phyloP scores from a whole-genome alignment of 2,888 invertebrate species.

The Eugnorisma glareosa region DNA sequence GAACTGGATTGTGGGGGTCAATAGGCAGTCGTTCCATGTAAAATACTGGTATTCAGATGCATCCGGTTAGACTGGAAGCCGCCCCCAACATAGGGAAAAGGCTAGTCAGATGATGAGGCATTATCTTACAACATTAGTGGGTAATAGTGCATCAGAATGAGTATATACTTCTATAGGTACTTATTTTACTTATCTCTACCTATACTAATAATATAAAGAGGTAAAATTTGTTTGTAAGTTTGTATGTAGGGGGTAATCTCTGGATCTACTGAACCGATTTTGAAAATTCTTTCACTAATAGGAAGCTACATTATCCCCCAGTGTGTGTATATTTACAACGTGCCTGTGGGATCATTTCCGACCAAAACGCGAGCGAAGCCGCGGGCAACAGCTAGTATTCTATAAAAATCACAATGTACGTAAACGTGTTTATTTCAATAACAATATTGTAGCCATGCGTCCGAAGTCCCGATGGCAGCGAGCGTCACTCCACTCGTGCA shows the following conservation, averaged over 20 bases:
- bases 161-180: too few relatives aligned
- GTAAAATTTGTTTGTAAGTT: too few relatives aligned
- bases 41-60: not conserved
- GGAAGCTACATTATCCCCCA: too few relatives aligned
- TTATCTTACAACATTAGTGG: not conserved
- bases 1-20: not conserved
- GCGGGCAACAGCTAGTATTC: too few relatives aligned
- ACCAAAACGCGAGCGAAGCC: too few relatives aligned
- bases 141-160: not conserved
- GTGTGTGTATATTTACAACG: too few relatives aligned
- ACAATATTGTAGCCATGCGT: conserved; percentile 47
- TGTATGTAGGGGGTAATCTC: too few relatives aligned
- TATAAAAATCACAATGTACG: not conserved
- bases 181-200: too few relatives aligned
- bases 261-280: too few relatives aligned
- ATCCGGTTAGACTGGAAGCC: not conserved
- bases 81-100: not conserved
- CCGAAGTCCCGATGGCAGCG: conserved; percentile 77
- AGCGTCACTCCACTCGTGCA: conserved; percentile 78
- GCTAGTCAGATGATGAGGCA: not conserved
- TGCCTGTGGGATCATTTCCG: too few relatives aligned
- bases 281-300: too few relatives aligned
- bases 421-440: conserved; percentile 10
- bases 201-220: too few relatives aligned
- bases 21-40: not conserved